phyloP scores from a whole-genome alignment of 2,113 vertebrate genomes.

The Ophthalmotilapia sp. region DNA sequence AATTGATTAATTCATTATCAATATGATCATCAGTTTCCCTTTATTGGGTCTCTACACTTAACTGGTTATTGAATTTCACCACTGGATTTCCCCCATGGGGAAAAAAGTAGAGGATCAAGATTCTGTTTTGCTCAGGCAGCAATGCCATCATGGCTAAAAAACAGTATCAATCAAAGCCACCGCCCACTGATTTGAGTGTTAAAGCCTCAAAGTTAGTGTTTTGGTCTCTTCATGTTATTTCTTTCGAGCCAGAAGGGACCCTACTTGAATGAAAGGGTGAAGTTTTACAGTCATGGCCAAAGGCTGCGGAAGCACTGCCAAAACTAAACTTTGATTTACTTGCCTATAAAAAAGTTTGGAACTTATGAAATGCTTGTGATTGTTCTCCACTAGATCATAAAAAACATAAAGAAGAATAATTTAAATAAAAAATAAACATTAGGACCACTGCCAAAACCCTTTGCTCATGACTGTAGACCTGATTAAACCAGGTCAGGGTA shows the following conservation, averaged over 20 bases:
- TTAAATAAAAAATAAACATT: not conserved
- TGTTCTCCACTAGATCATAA: fast-evolving
- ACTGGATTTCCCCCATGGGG: fast-evolving
- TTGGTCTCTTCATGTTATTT: not conserved
- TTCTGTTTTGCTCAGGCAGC: not conserved
- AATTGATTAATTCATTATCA: not conserved
- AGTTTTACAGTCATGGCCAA: not conserved
- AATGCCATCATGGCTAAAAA: not conserved
- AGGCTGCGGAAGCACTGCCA: not conserved
- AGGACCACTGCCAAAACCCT: not conserved
- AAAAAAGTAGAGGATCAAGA: fast-evolving
- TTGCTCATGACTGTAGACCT: not conserved
- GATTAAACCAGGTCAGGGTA: not conserved
- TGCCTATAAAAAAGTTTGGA: fast-evolving
- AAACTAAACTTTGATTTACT: not conserved
- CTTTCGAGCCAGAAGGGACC: fast-evolving
- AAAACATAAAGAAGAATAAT: not conserved
- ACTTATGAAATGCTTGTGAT: not conserved
- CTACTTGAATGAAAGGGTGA: not conserved
- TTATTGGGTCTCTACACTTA: not conserved
- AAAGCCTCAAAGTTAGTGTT: not conserved
- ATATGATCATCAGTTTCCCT: not conserved
- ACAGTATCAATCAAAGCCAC: fast-evolving
- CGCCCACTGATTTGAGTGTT: not conserved
- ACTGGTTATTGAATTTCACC: not conserved